phyloP scores from a whole-genome alignment of 2,113 vertebrate species.

The Paracanthobrama guichenoti region DNA sequence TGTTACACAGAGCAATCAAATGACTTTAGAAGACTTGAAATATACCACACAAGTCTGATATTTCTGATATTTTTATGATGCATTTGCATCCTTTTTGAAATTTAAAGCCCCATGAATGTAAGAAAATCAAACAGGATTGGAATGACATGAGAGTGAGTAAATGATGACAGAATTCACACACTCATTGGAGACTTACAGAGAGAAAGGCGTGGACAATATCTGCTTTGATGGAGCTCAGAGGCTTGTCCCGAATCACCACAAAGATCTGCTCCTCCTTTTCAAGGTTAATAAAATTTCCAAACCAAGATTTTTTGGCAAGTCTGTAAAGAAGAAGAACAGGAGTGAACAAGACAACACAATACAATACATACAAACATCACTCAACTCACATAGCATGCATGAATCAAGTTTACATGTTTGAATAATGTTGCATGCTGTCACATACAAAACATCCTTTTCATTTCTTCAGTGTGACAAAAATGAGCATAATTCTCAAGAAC shows the following conservation, averaged over 20 bases:
- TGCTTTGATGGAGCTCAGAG: slow-evolving; percentile 96
- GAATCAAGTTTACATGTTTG: neutral
- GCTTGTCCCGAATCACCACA: slow-evolving; percentile 95
- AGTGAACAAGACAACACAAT: neutral
- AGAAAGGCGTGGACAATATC: slow-evolving; percentile 98
- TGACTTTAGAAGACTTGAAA: neutral
- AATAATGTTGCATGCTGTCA: neutral
- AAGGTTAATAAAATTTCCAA: slow-evolving; percentile 96
- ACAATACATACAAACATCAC: neutral
- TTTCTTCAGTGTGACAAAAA: neutral
- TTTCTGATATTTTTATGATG: neutral
- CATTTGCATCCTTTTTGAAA: neutral
- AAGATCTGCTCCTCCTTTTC: slow-evolving; percentile 99
- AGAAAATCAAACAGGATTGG: neutral
- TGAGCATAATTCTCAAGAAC: neutral
- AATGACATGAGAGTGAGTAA: neutral
- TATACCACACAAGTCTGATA: neutral
- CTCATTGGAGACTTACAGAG: slow-evolving; percentile 80
- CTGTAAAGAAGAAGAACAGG: slow-evolving; percentile 66
- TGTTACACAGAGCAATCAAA: neutral
- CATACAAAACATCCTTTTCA: neutral
- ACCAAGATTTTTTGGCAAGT: slow-evolving; percentile 99
- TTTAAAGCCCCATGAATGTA: neutral
- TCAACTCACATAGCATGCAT: no score
- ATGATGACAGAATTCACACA: neutral